Evolutionary conservation across 2,797 vertebrate genomes (phyloP), one percentile per base, ranked within the genome.

Genomic region (Coregonus suidteri): DNA sequence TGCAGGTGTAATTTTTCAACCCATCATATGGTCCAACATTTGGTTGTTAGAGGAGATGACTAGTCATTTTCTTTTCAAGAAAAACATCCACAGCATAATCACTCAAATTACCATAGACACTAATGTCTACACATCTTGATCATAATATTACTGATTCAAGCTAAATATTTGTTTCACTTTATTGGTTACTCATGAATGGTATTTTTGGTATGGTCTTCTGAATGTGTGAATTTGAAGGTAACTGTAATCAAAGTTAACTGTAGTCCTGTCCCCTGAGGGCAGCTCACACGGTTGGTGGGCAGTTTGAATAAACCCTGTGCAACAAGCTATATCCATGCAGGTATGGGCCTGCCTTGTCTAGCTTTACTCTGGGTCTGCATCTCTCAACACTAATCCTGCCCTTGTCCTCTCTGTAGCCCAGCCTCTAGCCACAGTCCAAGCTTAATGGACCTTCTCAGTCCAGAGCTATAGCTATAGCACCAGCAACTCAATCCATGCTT

Each of bases 251-350:
- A 62, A 85, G 69, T 18, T 13, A 75, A n/a, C 81, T 82, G 85
- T 82, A 81, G 79, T 84, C 68, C 76, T 85, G 64, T 71, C 9
- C 74, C 86, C 83, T 83, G 77, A 79, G 85, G 86, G 81, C 81
- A 84, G 64, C 83, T 84, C 73, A n/a, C 34, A 73, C 77, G 78
- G 82, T 82, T 82, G 87, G 82, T 47, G 41, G 41, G 41, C 41
- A 47, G 41, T 13, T 47, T 47, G 41, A 2, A 47, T 47, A 13
- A 47, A 47, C 41, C 9, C 41, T 47, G 9, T 47, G 41, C 41
- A 47, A 47, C 81, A 13, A 69, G 81, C 83, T 83, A 78, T 81
- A 77, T 86, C 79, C 76, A 71, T 78, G 77, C 83, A 89, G 82
- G 85, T 87, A 81, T 77, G 85, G 79, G 67, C 82, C 73, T 86